Evolutionary conservation across 1,140 invertebrate species (phyloP), one percentile per base, ranked within the genome.

Genomic region (Brachionus manjavacas): DNA sequence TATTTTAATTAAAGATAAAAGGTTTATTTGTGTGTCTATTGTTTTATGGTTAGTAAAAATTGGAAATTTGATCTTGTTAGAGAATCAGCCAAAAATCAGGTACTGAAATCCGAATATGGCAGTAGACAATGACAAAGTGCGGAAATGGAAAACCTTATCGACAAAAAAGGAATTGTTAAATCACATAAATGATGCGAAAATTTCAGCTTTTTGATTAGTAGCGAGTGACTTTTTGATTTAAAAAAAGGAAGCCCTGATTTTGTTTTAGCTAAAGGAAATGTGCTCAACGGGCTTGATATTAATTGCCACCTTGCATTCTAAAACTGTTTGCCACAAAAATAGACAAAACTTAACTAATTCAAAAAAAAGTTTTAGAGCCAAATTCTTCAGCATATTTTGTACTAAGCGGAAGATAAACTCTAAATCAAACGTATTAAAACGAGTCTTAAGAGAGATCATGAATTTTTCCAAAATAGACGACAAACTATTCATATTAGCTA

Each of bases 401-500:
- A 23, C 16, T 31, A 31, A 31, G 66, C 68, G 68, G 68, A 72
- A 72, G 68, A 72, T 72, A 72, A 72, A 72, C 16, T 23, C 41
- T 41, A 72, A 72, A 68, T 31, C 25, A 68, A 68, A 39, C 25
- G 66, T 68, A 68, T 31, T 20, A 41, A 14, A 72, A 72, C 31
- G 68, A 72, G 68, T 72, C 68, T 72, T 72, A 72, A 72, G 68
- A 72, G 68, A 72, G 68, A 72, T 72, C 68, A 72, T 72, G 68
- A 39, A 72, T 72, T 72, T 41, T 39, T 72, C 39, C 16, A 39
- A 72, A 39, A 6, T 72, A 72, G 68, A 72, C 68, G 16, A 60
- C 52, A 60, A 72, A 72, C 31, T 72, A 72, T 72, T 72, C 68
- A 72, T 72, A 72, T 72, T 72, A 72, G 68, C 16, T 72, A 72